Conservation (phyloP, 2,113 vertebrate species). For the Fregetta grallaria region DNA sequence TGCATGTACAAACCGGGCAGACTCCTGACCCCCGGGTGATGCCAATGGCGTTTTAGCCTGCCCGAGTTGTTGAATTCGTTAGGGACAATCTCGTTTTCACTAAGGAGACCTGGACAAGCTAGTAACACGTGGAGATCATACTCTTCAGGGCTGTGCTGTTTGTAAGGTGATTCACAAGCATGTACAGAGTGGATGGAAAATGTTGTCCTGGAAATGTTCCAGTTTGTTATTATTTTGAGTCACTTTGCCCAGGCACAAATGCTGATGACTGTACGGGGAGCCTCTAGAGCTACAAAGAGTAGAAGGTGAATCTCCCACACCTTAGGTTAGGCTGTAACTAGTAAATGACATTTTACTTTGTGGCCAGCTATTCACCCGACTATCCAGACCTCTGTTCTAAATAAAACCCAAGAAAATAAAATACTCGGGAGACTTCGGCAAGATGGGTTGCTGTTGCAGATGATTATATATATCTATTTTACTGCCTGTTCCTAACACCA, state of each 20-base stretch:
- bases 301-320: background rate
- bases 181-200: background rate
- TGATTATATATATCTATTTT: background rate
- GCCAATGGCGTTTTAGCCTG: background rate
- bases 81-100: background rate
- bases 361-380: background rate
- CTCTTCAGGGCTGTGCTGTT: background rate
- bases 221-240: background rate
- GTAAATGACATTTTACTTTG: background rate
- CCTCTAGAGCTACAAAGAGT: background rate
- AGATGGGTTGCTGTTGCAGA: background rate
- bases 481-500: background rate
- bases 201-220: background rate
- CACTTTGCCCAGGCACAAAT: background rate
- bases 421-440: background rate
- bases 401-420: background rate
- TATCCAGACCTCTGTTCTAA: background rate
- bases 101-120: background rate
- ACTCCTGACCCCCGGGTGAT: background rate
- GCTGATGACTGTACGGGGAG: background rate
- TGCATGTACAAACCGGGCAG: background rate
- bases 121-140: background rate
- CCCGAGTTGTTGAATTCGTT: accelerated
- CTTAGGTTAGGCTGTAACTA: background rate
- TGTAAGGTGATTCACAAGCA: background rate